Evolutionary conservation across 1,140 invertebrate species (phyloP).

Genomic region (Asobara japonica): DNA sequence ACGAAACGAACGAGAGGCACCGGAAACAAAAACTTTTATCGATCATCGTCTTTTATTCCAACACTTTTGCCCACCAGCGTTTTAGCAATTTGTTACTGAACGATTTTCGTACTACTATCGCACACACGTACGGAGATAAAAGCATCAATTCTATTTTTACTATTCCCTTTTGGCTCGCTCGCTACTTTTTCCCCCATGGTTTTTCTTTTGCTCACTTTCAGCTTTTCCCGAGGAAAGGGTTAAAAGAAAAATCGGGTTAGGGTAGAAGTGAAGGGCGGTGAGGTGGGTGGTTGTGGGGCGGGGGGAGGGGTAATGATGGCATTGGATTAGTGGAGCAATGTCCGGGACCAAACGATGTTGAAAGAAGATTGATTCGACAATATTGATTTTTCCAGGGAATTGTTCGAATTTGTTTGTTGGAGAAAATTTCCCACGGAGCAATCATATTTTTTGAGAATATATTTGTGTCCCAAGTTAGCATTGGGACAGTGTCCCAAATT

Average conservation of each 20-base stretch:
- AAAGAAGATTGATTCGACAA: neutral
- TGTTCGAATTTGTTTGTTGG: too few relatives aligned
- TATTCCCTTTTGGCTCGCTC: neutral
- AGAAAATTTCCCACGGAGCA: too few relatives aligned
- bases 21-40: constrained; percentile 9
- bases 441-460: too few relatives aligned
- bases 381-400: neutral
- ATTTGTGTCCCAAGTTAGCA: too few relatives aligned
- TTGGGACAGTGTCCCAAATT: too few relatives aligned
- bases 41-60: constrained; percentile 19
- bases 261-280: too few relatives aligned
- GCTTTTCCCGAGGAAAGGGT: neutral
- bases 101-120: constrained; percentile 10
- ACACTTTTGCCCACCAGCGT: constrained; percentile 11
- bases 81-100: constrained; percentile 13
- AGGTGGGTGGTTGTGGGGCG: too few relatives aligned
- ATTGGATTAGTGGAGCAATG: constrained; percentile 3
- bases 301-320: neutral
- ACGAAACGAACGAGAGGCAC: too few relatives aligned
- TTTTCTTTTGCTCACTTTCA: neutral
- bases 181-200: neutral
- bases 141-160: constrained; percentile 21
- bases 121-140: constrained; percentile 11
- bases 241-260: neutral
- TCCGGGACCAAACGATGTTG: neutral